These are phyloP conservation scores for Mycteria americana DNA, from an alignment of 2,797 vertebrate species.

Conservation along the genomic window DNA sequence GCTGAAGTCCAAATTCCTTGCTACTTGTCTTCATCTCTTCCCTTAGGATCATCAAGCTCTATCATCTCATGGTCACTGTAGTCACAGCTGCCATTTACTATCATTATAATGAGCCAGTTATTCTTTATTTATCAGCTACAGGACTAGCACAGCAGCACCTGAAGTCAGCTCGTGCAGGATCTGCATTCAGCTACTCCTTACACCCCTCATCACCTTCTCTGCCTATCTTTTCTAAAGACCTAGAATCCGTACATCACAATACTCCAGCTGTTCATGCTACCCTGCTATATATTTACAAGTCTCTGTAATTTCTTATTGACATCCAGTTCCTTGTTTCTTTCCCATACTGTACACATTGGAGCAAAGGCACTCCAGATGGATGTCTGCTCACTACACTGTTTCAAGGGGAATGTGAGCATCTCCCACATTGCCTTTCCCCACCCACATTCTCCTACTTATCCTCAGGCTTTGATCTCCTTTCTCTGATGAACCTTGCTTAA, in stretches of 20 bases:
- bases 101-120: not conserved
- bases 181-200: not conserved
- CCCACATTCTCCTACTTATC: accelerated
- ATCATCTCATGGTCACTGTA: not conserved
- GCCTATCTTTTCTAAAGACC: not conserved
- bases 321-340: not conserved
- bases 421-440: not conserved
- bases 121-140: not conserved
- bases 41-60: not conserved
- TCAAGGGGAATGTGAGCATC: not conserved
- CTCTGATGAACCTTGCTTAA: not conserved
- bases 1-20: not conserved
- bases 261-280: not conserved
- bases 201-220: not conserved
- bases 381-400: not conserved
- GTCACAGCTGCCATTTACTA: not conserved
- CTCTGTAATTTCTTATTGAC: not conserved
- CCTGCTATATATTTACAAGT: not conserved
- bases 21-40: not conserved
- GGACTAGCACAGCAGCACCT: not conserved
- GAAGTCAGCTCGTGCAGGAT: not conserved
- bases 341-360: not conserved
- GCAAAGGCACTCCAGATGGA: not conserved
- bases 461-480: not conserved
- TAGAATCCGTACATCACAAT: not conserved